Evolutionary conservation across 2,113 vertebrate species (phyloP).

Genomic region (Plecturocebus donacophilus): DNA sequence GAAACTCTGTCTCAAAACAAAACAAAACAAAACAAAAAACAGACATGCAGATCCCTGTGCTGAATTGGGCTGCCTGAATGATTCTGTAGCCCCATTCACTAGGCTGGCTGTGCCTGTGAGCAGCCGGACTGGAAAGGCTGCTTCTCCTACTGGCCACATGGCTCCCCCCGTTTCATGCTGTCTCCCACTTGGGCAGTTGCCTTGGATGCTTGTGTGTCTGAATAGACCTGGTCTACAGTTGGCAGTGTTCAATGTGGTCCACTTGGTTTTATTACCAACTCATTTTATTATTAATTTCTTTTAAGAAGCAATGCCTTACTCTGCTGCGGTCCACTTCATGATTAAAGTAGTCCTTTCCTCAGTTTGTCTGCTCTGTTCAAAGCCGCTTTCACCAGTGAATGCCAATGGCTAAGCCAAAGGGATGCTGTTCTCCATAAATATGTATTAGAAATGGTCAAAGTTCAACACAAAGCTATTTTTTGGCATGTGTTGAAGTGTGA

Average conservation of each 20-base stretch:
- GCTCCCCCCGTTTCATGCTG: fast-evolving
- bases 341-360: not conserved
- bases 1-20: too few species aligned
- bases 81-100: fast-evolving
- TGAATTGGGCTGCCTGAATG: not conserved
- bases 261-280: not conserved
- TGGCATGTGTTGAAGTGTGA: not conserved
- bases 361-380: not conserved
- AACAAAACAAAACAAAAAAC: not conserved
- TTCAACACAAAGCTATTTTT: fast-evolving
- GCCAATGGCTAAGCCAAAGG: not conserved
- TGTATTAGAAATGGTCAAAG: not conserved
- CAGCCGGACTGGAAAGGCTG: not conserved
- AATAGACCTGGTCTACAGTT: not conserved
- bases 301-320: not conserved
- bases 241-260: not conserved
- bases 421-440: not conserved
- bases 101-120: not conserved
- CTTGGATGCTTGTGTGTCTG: not conserved
- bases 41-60: not conserved
- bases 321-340: not conserved
- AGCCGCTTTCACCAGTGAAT: not conserved
- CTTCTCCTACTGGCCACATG: not conserved
- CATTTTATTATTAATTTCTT: not conserved
- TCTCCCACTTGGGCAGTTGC: fast-evolving